phyloP scores from a whole-genome alignment of 2,797 vertebrate genomes.

The Clarias platycephalus region DNA sequence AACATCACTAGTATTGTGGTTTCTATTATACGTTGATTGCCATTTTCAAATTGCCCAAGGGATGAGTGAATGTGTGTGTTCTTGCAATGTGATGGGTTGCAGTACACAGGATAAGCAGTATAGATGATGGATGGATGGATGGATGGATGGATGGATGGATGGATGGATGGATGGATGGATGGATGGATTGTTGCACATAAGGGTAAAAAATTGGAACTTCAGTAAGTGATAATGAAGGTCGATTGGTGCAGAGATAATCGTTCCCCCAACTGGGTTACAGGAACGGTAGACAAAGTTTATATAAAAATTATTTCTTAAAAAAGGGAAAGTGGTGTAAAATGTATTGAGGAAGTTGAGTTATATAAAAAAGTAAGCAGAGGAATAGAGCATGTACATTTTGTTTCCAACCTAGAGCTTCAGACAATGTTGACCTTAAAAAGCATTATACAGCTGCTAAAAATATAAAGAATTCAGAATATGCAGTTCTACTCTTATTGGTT shows the following conservation, averaged over 20 bases:
- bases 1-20: too few relatives aligned
- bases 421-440: neutral
- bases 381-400: neutral
- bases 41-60: too few relatives aligned
- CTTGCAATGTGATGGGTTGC: too few relatives aligned
- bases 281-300: neutral
- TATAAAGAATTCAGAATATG: neutral
- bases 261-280: neutral
- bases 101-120: too few relatives aligned
- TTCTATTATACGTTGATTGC: too few relatives aligned
- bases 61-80: too few relatives aligned
- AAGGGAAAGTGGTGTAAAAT: neutral
- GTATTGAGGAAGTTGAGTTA: neutral
- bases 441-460: neutral
- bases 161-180: too few relatives aligned
- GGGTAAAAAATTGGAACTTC: neutral
- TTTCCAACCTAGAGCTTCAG: neutral
- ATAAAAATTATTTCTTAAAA: neutral
- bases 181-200: neutral
- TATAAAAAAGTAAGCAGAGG: neutral
- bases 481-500: neutral
- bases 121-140: too few relatives aligned
- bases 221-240: neutral
- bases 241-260: neutral
- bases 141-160: too few relatives aligned